A percentile compares a stretch with the other conserved stretches of the same genome.
Conservation (phyloP, 2,888 invertebrate genomes). For the Plagodis dolabraria region DNA sequence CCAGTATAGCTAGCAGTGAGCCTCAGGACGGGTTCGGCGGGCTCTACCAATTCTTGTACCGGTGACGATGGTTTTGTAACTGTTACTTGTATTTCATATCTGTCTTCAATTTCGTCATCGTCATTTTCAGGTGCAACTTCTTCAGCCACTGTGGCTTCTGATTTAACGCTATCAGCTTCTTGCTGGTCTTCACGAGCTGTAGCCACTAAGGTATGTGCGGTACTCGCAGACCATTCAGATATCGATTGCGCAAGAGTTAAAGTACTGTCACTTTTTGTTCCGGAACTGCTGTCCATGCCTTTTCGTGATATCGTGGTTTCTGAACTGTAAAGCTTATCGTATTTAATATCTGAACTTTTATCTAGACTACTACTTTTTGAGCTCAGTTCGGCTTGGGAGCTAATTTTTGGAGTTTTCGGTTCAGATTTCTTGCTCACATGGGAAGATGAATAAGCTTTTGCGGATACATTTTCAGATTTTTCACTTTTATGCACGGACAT, state of each 20-base stretch:
- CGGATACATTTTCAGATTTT: conserved; percentile 83
- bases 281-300: conserved; percentile 86
- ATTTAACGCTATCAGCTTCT: conserved; percentile 73
- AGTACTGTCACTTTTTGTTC: conserved; percentile 92
- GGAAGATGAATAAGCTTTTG: conserved; percentile 85
- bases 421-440: conserved; percentile 82
- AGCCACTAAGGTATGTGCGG: conserved; percentile 90
- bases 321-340: conserved; percentile 86
- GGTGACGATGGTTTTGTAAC: conserved; percentile 52
- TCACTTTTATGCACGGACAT: conserved; percentile 86
- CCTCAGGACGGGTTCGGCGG: conserved; percentile 64
- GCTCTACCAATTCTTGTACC: conserved; percentile 46
- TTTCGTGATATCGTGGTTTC: conserved; percentile 82
- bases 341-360: conserved; percentile 82
- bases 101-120: conserved; percentile 47
- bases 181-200: conserved; percentile 81
- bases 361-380: conserved; percentile 86
- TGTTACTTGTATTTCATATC: conserved; percentile 49
- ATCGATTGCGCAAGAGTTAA: conserved; percentile 90
- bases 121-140: conserved; percentile 49
- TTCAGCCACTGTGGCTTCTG: conserved; percentile 77
- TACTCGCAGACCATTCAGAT: conserved; percentile 93
- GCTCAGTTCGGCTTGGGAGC: conserved; percentile 78
- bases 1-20: conserved; percentile 62
- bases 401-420: conserved; percentile 69